phyloP scores from a whole-genome alignment of 1,140 invertebrate genomes.

The Anthonomus grandis region DNA sequence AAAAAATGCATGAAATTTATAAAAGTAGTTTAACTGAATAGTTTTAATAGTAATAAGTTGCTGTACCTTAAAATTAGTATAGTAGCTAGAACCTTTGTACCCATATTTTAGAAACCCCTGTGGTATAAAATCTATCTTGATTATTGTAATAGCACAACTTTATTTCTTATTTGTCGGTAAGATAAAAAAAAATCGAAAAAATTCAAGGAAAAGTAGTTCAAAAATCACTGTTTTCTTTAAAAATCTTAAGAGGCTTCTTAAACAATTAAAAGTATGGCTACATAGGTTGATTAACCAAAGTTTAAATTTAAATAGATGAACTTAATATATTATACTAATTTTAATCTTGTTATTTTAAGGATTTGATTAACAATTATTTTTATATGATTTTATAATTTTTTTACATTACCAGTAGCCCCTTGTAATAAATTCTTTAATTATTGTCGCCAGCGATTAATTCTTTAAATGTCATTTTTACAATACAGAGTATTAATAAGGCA shows the following conservation, averaged over 20 bases:
- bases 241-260: background rate
- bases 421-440: too few species aligned
- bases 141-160: conserved; percentile 4
- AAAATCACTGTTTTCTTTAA: background rate
- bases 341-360: conserved; percentile 23
- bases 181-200: too few species aligned
- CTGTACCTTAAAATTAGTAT: conserved; percentile 33
- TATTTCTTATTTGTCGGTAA: too few species aligned
- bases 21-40: conserved; percentile 22
- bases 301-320: conserved; percentile 37
- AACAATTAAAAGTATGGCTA: conserved; percentile 29
- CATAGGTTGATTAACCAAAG: conserved; percentile 43
- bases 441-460: too few species aligned
- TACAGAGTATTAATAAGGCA: too few species aligned
- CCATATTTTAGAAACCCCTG: too few species aligned
- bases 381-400: conserved; percentile 46
- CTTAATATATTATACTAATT: conserved; percentile 39
- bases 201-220: too few species aligned
- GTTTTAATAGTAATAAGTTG: conserved; percentile 30
- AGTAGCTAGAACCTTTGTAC: conserved; percentile 36
- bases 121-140: too few species aligned
- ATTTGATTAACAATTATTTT: conserved; percentile 42
- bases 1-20: conserved; percentile 39
- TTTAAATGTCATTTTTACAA: too few species aligned
- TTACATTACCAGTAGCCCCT: conserved; percentile 29